Evolutionary conservation across 2,113 vertebrate species (phyloP).

Genomic region (Brevimyrus niger): DNA sequence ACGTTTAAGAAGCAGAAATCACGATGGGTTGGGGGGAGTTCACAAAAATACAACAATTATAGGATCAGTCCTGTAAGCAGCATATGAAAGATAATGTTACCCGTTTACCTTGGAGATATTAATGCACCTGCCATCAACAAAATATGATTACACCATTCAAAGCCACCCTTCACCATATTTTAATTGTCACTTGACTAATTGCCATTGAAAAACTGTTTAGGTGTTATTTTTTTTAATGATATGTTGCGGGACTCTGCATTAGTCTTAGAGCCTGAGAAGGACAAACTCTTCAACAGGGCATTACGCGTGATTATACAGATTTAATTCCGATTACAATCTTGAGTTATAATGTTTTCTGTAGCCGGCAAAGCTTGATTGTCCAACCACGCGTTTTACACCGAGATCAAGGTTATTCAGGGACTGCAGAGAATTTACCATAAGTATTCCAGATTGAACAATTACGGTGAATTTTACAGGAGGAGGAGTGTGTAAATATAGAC

Average conservation of each 20-base stretch:
- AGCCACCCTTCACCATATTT: background rate
- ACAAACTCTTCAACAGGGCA: background rate
- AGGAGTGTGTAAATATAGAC: slow-evolving; percentile 6
- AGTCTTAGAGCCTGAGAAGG: background rate
- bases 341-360: background rate
- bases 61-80: background rate
- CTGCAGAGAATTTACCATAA: background rate
- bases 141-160: background rate
- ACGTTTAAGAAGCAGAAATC: background rate
- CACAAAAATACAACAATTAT: background rate
- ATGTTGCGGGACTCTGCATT: too few species aligned
- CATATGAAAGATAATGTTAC: background rate
- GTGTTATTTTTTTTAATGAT: background rate
- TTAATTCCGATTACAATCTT: background rate
- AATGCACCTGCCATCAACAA: background rate
- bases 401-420: background rate
- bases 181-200: background rate
- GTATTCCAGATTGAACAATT: slow-evolving; percentile 4
- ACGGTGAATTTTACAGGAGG: background rate
- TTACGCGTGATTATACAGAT: background rate
- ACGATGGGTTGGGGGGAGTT: background rate
- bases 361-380: background rate
- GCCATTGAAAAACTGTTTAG: background rate
- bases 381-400: background rate
- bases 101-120: background rate